Evolutionary conservation across 1,140 invertebrate species (phyloP).

Genomic region (Bradynema listronoti): DNA sequence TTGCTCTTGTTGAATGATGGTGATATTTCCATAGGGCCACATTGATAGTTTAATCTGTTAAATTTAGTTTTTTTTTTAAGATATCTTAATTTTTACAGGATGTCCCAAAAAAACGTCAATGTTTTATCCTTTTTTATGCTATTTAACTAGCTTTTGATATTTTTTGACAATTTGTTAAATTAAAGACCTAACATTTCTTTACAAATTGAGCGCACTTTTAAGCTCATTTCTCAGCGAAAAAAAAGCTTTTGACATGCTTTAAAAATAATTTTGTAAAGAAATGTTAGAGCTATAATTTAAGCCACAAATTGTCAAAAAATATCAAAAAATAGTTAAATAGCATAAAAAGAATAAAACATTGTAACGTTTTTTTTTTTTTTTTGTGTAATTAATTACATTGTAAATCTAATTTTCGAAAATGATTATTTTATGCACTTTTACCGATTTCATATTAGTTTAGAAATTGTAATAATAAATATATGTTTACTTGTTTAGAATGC

Average conservation of each 20-base stretch:
- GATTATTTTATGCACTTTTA: too few species aligned
- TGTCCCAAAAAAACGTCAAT: neutral
- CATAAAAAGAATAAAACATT: neutral
- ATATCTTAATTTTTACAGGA: too few species aligned
- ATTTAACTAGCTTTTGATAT: neutral
- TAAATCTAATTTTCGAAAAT: too few species aligned
- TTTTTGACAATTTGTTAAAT: neutral
- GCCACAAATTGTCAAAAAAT: neutral
- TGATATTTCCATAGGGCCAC: too few species aligned
- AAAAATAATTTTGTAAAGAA: neutral
- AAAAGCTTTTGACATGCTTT: neutral
- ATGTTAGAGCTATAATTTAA: neutral
- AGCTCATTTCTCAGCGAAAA: too few species aligned
- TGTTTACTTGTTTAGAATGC: conserved; percentile 14
- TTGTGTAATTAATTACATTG: neutral
- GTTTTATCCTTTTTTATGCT: neutral
- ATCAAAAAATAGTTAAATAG: neutral
- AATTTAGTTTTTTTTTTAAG: too few species aligned
- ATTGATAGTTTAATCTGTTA: too few species aligned
- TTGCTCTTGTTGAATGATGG: too few species aligned
- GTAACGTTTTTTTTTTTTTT: conserved; percentile 6
- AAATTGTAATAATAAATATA: too few species aligned
- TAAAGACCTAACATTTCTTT: neutral
- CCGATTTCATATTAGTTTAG: too few species aligned
- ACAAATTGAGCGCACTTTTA: too few species aligned